Evolutionary conservation across 2,113 vertebrate genomes (phyloP).

Genomic region (Pomatorhinus ruficollis): DNA sequence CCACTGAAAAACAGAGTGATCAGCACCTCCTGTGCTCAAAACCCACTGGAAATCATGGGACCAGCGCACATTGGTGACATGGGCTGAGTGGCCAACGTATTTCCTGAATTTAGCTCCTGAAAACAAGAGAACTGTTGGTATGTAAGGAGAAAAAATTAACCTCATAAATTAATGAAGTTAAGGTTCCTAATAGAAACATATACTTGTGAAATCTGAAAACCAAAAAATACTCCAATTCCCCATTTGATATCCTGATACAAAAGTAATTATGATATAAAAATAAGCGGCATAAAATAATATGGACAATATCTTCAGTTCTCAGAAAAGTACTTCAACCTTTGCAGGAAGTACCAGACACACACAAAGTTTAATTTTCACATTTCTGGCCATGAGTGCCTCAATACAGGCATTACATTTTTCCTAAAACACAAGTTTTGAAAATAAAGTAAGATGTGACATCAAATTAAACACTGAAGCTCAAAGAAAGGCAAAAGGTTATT

Average conservation of each 20-base stretch:
- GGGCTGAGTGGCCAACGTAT: constrained; percentile 94
- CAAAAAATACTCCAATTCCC: neutral
- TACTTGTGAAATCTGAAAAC: neutral
- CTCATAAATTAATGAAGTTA: neutral
- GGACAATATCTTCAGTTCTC: neutral
- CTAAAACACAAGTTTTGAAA: neutral
- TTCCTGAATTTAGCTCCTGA: constrained; percentile 95
- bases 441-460: neutral
- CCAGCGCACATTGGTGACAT: constrained; percentile 96
- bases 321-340: neutral
- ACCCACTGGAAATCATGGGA: constrained; percentile 96
- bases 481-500: neutral
- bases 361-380: neutral
- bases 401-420: neutral
- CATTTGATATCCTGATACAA: neutral
- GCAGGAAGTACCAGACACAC: neutral
- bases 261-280: neutral
- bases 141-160: neutral
- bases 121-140: neutral
- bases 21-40: constrained; percentile 92
- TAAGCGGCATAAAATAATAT: neutral
- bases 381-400: neutral
- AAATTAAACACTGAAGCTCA: neutral
- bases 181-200: neutral
- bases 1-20: constrained; percentile 98